Conservation (phyloP, 64 coral and sea anemone genomes). For the Montipora capricornis region DNA sequence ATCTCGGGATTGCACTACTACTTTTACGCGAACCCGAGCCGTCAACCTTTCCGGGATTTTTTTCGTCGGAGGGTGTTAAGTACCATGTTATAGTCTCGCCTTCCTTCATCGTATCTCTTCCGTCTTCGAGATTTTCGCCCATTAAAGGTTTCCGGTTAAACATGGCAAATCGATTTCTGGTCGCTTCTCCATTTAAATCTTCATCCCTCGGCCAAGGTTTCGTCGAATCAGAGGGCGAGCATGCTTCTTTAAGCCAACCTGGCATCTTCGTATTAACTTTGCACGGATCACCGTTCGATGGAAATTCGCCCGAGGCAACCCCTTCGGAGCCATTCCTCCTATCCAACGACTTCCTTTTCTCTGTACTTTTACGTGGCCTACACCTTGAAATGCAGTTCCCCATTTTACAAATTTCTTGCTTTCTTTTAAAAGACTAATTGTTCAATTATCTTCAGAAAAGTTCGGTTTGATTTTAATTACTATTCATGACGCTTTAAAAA, state of each 20-base stretch:
- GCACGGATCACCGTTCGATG: background rate
- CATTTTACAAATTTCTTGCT: background rate
- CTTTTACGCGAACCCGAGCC: background rate
- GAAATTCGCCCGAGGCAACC: background rate
- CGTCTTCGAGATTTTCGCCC: background rate
- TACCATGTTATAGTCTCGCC: background rate
- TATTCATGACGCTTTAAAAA: conserved; percentile 4
- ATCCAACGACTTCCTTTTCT: background rate
- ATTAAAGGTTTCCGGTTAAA: background rate
- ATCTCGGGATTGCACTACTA: background rate
- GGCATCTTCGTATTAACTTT: background rate
- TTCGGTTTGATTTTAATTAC: background rate
- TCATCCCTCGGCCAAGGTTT: background rate
- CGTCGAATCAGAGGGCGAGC: background rate
- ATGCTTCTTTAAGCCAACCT: background rate
- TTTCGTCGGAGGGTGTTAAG: background rate
- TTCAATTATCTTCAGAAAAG: background rate
- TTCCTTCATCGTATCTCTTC: background rate
- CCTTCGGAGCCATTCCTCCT: background rate
- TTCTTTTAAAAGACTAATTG: background rate
- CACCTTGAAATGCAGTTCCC: background rate
- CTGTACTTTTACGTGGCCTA: background rate
- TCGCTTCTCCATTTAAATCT: background rate
- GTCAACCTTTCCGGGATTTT: background rate
- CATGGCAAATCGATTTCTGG: background rate